Percentiles rank a stretch among this genome's conserved stretches.
Evolutionary conservation across 2,888 invertebrate genomes (phyloP).

Genomic region (Acanthosepion lycidas): DNA sequence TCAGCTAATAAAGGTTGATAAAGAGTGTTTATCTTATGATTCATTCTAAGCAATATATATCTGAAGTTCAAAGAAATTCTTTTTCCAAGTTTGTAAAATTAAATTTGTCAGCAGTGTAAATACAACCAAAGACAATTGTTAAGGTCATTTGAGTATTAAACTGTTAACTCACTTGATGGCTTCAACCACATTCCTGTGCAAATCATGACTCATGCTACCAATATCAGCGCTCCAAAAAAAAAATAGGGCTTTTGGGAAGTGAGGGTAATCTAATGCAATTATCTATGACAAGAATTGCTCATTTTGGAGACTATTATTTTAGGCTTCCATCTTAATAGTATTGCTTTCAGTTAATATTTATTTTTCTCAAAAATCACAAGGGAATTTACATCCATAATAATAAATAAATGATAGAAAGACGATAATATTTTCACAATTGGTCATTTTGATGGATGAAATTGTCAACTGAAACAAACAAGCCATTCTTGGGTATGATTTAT

Average conservation of each 20-base stretch:
- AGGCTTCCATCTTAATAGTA: background rate
- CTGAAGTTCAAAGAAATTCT: too few species aligned
- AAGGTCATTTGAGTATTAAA: background rate
- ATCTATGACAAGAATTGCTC: background rate
- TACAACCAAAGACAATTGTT: background rate
- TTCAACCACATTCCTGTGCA: background rate
- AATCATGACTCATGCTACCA: background rate
- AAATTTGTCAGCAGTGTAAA: too few species aligned
- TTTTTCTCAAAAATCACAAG: background rate
- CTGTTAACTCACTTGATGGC: background rate
- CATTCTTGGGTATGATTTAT: background rate
- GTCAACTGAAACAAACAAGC: background rate
- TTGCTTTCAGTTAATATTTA: background rate
- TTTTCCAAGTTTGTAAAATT: too few species aligned
- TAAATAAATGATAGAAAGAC: background rate
- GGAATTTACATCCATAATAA: background rate
- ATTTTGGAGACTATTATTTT: too few species aligned
- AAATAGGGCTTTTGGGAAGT: background rate
- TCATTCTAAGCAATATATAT: too few species aligned
- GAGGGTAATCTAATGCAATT: background rate
- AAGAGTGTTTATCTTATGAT: too few species aligned
- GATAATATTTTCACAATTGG: background rate
- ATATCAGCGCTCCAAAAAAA: background rate
- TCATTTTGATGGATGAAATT: conserved; percentile 22
- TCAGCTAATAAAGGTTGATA: too few species aligned